Evolutionary conservation across 2,888 invertebrate species (phyloP), one percentile per base, ranked within the genome.

Genomic region (Cosmia pyralina): DNA sequence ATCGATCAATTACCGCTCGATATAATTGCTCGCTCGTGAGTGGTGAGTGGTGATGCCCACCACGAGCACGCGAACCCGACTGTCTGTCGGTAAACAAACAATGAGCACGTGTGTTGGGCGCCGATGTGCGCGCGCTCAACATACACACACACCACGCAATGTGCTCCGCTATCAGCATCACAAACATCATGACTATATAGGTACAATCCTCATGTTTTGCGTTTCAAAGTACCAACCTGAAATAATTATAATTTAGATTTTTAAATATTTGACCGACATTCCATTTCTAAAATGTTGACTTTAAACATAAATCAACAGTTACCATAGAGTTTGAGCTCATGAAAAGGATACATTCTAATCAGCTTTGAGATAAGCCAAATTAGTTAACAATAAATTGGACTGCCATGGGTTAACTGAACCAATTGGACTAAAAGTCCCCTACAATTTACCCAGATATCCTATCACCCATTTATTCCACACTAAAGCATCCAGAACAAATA

Each of bases 61-160:
- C 60, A 11, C 17, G 71, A 15, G 38, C n/a, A 3, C 22, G 38
- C 22, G 19, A 15, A 48, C 44, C 4, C 22, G 13, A 34, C 28
- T 50, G 19, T 48, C 55, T 58, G 68, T 72, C 46, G 17, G 58
- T 73, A 66, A 77, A 73, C 65, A 76, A 65, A 65, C 78, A n/a
- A 44, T 11, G 59, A 22, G 50, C 82, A 69, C 78, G 69, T 69
- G 73, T 60, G 48, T 34, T n/a, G 13, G 46, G 19, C 41, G 38
- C 11, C 8, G 28, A 5, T 34, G 7, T 8, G 41, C 28, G 19
- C 28, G 19, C 38, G 28, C 13, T 4, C n/a, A 15, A 22, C 69
- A 34, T 22, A n/a, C 48, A 38, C 17, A 19, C 55, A 15, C n/a
- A n/a, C n/a, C n/a, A n/a, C n/a, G n/a, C 41, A n/a, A 8, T 19